These are phyloP conservation scores for Platypus cylindrus DNA, from an alignment of 2,888 invertebrate species.

Conservation along the genomic window DNA sequence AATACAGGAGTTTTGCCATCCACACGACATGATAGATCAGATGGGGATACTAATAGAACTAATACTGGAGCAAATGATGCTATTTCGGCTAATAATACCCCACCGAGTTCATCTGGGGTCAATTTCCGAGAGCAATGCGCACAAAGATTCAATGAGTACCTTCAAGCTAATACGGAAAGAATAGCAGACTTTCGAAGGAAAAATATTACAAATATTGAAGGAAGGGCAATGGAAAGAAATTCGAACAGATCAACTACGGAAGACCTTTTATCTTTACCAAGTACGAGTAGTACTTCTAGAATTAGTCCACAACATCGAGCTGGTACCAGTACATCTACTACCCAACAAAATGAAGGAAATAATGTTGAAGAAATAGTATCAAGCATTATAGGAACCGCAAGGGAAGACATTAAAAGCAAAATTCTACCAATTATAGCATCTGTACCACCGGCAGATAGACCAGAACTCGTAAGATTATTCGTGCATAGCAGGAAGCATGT, in stretches of 20 bases:
- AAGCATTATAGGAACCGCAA: constrained; percentile 23
- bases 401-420: constrained; percentile 23
- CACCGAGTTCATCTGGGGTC: not conserved
- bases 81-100: not conserved
- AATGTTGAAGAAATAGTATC: constrained; percentile 20
- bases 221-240: constrained; percentile 4
- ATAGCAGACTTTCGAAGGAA: constrained; percentile 10
- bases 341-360: constrained; percentile 8
- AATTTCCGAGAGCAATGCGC: no score
- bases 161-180: constrained; percentile 9
- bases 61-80: no score
- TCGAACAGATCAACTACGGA: constrained; percentile 3
- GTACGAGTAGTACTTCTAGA: constrained; percentile 2
- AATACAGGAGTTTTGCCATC: constrained; percentile 4
- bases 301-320: constrained; percentile 2
- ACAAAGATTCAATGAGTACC: constrained; percentile 12
- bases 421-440: constrained; percentile 26
- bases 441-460: constrained; percentile 24
- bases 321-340: not conserved
- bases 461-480: constrained; percentile 26
- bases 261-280: constrained; percentile 2
- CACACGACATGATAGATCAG: constrained; percentile 1
- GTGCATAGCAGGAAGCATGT: constrained; percentile 23
- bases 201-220: constrained; percentile 1
- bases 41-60: not conserved